Conservation (phyloP, 23 tunicate species). For the Halocynthia roretzi region DNA sequence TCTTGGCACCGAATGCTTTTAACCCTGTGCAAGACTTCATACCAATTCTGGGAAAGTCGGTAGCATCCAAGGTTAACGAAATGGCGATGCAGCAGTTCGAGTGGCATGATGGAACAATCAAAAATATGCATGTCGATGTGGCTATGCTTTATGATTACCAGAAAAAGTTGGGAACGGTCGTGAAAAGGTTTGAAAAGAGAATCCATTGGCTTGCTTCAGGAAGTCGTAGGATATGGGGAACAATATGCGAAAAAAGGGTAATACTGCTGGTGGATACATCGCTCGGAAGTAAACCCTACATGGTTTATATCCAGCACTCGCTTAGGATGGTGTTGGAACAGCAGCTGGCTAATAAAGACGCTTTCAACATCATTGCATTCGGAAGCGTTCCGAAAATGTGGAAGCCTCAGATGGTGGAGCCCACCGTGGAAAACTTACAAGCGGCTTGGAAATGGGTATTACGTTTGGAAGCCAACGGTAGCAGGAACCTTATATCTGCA, state of each 20-base stretch:
- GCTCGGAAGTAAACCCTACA: conserved; percentile 59
- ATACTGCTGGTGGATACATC: conserved; percentile 80
- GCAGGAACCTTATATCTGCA: conserved; percentile 66
- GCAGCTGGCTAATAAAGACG: conserved; percentile 84
- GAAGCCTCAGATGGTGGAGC: conserved; percentile 93
- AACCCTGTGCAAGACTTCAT: conserved; percentile 81
- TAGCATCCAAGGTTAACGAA: conserved; percentile 65
- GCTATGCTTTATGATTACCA: conserved; percentile 85
- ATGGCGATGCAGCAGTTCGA: conserved; percentile 95
- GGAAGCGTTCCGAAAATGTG: conserved; percentile 95
- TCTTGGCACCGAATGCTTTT: conserved; percentile 87
- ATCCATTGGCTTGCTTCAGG: conserved; percentile 84
- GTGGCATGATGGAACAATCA: conserved; percentile 89
- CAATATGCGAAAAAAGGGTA: conserved; percentile 70
- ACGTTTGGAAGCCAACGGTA: conserved; percentile 64
- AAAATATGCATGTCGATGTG: conserved; percentile 93
- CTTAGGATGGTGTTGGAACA: conserved; percentile 62
- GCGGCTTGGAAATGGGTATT: conserved; percentile 94
- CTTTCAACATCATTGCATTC: conserved; percentile 88
- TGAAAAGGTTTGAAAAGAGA: conserved; percentile 59
- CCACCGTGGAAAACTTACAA: conserved; percentile 74
- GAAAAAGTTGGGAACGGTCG: conserved; percentile 65
- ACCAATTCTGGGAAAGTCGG: conserved; percentile 81
- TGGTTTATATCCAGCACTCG: conserved; percentile 85
- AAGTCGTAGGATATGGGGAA: conserved; percentile 93